Base-by-base conservation (phyloP, 2,797 vertebrate species). In the Pelodytes ibericus region DNA sequence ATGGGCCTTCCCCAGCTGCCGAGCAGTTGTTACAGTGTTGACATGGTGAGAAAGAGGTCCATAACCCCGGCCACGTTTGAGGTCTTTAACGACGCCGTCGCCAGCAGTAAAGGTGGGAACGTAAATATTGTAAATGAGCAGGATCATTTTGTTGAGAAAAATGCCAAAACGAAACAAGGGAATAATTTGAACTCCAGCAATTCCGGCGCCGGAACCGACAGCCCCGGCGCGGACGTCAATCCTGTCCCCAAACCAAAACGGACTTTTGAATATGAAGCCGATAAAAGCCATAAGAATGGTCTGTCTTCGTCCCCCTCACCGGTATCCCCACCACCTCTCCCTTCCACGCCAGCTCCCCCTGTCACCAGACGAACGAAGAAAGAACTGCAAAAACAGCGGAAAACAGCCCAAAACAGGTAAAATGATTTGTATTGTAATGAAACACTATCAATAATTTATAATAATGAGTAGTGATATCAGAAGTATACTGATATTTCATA, bases 231-330 rank as follows among this genome's bases (percentile, higher is more conserved):
- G 0, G 87, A 90, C 0, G 94, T 99, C 75, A 99, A 99, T 83
- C 98, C 98, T 41, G 91, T 99, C 80, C 98, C 98, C 39, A 99
- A 99, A 87, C 98, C 98, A 72, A 98, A 96, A 89, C 96, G 98
- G 91, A 99, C 98, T 92, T 99, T 99, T 86, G 96, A 98, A 86
- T 99, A 99, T 1, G 96, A 99, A 74, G 95, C 95, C 81, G 97
- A 99, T 85, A 94, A 90, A 81, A 94, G 87, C 81, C 94, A 95
- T 83, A 95, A 91, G 84, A 90, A 97, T 89, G 96, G 96, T 90
- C 92, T 98, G 94, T 94, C 94, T 93, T 91, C 90, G 76, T 90
- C 92, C 60, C 86, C 89, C 80, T 83, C 85, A 18, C 82, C 90
- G 77, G 93, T 95, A 87, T 94, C 94, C 82, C 95, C 96, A 31